Percentiles rank a stretch among this genome's conserved stretches.
phyloP scores from a whole-genome alignment of 2,797 vertebrate species.

The Mastacembelus armatus region DNA sequence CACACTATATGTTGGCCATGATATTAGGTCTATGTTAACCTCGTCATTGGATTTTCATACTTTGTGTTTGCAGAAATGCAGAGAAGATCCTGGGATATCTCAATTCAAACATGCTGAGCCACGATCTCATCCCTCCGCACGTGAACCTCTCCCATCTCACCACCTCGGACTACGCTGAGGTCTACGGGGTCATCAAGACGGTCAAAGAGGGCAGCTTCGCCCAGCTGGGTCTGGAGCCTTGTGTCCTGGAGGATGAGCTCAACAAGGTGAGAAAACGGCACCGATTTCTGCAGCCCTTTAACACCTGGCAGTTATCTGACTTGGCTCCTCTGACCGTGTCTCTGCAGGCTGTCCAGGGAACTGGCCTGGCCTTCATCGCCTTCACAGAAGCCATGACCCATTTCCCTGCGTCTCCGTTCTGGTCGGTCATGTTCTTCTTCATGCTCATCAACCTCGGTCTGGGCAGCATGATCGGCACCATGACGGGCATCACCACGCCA shows the following conservation, averaged over 20 bases:
- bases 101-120: conserved; percentile 88
- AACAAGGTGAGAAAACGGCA: conserved; percentile 84
- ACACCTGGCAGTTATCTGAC: background rate
- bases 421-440: conserved; percentile 98
- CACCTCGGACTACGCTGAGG: conserved; percentile 90
- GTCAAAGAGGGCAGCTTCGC: conserved; percentile 90
- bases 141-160: conserved; percentile 94
- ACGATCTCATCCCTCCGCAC: conserved; percentile 92
- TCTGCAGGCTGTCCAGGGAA: conserved; percentile 92
- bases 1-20: too few relatives aligned
- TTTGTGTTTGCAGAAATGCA: conserved; percentile 83
- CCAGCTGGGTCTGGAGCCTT: conserved; percentile 89
- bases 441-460: conserved; percentile 97
- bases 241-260: conserved; percentile 92
- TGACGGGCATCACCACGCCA: conserved; percentile 95
- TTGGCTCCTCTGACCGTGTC: conserved; percentile 18
- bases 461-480: conserved; percentile 97
- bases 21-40: background rate
- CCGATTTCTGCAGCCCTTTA: background rate
- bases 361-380: conserved; percentile 95
- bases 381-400: conserved; percentile 99
- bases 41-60: too few relatives aligned
- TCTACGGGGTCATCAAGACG: conserved; percentile 92
- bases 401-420: conserved; percentile 94
- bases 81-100: conserved; percentile 95